phyloP scores from a whole-genome alignment of 2,113 vertebrate genomes.

The Zosterops borbonicus region DNA sequence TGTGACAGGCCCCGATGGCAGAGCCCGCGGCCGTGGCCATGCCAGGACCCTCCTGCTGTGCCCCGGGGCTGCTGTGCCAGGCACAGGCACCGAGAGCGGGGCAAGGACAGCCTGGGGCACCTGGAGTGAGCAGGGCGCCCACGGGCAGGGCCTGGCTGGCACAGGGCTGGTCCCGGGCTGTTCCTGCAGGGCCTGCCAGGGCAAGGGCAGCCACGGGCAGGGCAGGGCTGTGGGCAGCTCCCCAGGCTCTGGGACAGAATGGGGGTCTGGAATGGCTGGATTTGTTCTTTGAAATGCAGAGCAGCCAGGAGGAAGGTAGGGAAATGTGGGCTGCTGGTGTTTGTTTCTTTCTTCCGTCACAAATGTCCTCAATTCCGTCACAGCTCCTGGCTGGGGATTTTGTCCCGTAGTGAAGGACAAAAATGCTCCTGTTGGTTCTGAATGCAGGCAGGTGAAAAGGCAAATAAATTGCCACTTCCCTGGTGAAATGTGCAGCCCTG shows the following conservation, averaged over 20 bases:
- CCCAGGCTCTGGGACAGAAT: rapidly evolving
- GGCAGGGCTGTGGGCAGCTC: not conserved
- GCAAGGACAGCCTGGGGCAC: not conserved
- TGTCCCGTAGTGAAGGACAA: rapidly evolving
- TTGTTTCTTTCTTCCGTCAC: not conserved
- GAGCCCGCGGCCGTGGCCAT: not conserved
- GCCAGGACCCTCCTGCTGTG: not conserved
- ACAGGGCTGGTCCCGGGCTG: not conserved
- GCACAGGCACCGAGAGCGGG: not conserved
- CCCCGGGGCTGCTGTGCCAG: not conserved
- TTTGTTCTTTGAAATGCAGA: not conserved
- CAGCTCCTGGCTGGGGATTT: not conserved
- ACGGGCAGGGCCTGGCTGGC: not conserved
- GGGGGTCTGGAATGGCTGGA: not conserved
- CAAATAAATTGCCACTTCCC: not conserved
- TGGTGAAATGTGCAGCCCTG: not conserved
- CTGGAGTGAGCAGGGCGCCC: not conserved
- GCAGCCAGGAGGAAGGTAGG: not conserved
- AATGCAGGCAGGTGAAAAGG: not conserved
- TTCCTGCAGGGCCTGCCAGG: not conserved
- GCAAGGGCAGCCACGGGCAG: not conserved
- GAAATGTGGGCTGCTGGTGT: not conserved
- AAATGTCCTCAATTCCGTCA: not conserved
- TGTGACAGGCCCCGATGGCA: not conserved
- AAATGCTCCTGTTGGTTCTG: not conserved